phyloP scores from a whole-genome alignment of 2,888 invertebrate species.

The Poecilus cupreus region DNA sequence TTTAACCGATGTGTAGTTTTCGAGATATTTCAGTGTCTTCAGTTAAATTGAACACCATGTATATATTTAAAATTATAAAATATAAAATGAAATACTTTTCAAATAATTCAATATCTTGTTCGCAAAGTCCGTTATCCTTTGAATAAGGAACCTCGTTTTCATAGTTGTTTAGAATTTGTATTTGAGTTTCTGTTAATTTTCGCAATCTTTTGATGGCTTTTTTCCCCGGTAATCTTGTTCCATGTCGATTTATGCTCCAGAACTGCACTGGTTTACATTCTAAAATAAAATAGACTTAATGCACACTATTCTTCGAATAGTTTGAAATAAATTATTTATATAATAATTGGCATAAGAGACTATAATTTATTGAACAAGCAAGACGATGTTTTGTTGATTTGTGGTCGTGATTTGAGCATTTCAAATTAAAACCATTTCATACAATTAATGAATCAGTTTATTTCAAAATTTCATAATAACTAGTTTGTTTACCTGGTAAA shows the following conservation, averaged over 20 bases:
- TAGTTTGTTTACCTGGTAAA: background rate
- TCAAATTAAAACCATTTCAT: too few relatives aligned
- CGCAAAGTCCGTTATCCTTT: slow-evolving; percentile 77
- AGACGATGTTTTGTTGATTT: too few relatives aligned
- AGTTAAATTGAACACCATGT: too few relatives aligned
- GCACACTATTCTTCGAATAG: too few relatives aligned
- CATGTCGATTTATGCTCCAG: slow-evolving; percentile 84
- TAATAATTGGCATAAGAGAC: too few relatives aligned
- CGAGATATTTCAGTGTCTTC: too few relatives aligned
- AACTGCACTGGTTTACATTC: slow-evolving; percentile 83
- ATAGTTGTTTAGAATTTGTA: slow-evolving; percentile 81
- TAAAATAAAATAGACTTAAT: slow-evolving; percentile 68
- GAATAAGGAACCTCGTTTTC: slow-evolving; percentile 71
- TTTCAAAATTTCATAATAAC: background rate
- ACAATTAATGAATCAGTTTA: background rate
- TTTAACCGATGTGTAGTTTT: too few relatives aligned
- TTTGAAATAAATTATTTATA: too few relatives aligned
- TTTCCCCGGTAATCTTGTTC: slow-evolving; percentile 80
- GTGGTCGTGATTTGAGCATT: too few relatives aligned
- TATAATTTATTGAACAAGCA: too few relatives aligned
- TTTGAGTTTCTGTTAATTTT: slow-evolving; percentile 76
- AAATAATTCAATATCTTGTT: slow-evolving; percentile 80
- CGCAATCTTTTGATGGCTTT: slow-evolving; percentile 75
- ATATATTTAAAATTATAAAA: background rate
- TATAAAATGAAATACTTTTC: slow-evolving; percentile 68